These are phyloP conservation scores for Plemyria rubiginata DNA, from an alignment of 2,888 invertebrate species.

Conservation along the genomic window DNA sequence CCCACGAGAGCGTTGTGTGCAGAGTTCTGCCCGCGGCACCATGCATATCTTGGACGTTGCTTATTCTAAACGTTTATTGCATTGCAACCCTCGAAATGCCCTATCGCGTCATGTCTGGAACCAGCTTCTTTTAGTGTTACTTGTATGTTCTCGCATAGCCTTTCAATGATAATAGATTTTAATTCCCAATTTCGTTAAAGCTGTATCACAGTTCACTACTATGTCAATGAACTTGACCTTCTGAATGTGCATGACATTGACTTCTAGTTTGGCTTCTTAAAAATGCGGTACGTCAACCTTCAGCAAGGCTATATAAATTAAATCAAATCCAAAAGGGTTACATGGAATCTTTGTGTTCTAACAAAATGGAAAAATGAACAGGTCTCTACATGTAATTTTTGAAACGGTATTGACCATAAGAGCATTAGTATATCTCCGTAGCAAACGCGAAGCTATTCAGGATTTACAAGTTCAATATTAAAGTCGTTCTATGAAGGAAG, in stretches of 20 bases:
- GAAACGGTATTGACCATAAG: too few species aligned
- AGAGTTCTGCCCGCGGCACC: background rate
- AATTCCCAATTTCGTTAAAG: background rate
- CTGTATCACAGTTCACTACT: background rate
- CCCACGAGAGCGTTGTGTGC: background rate
- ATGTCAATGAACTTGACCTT: constrained; percentile 8
- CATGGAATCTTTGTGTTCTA: too few species aligned
- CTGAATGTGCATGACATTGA: background rate
- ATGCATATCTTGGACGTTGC: background rate
- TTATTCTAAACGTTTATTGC: background rate
- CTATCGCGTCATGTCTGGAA: background rate
- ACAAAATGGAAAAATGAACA: too few species aligned
- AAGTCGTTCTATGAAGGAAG: too few species aligned
- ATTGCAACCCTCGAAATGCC: background rate
- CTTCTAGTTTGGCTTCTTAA: constrained; percentile 1
- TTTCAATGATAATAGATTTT: background rate
- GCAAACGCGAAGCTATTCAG: background rate
- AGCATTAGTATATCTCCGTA: too few species aligned
- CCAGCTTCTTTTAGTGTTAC: background rate
- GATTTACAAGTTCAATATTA: too few species aligned
- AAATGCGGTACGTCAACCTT: background rate
- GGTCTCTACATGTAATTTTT: too few species aligned
- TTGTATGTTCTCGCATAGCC: background rate
- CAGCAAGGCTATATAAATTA: background rate
- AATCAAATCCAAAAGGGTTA: background rate